A percentile compares a stretch with the other conserved stretches of the same genome.
phyloP scores from a whole-genome alignment of 2,888 invertebrate species.

The Drosophila borborema region DNA sequence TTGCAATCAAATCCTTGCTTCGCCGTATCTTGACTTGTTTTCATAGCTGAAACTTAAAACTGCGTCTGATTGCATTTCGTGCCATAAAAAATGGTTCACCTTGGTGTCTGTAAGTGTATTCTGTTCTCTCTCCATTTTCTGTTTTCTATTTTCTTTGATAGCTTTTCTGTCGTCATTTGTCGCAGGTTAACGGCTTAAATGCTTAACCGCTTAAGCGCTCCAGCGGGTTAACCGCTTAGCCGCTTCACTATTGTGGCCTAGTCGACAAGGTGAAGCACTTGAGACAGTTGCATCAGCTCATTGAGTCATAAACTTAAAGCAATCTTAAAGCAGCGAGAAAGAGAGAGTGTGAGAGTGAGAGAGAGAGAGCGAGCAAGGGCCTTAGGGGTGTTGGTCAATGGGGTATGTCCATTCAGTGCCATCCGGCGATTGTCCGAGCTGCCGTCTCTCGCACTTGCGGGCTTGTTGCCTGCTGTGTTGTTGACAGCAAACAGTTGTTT shows the following conservation, averaged over 20 bases:
- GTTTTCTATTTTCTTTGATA: not conserved
- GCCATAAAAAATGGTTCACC: slow-evolving; percentile 3
- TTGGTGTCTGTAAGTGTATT: not conserved
- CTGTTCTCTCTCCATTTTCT: not conserved
- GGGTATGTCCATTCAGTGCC: slow-evolving; percentile 27
- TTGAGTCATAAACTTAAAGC: slow-evolving; percentile 54
- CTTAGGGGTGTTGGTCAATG: not conserved
- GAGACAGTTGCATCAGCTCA: slow-evolving; percentile 36
- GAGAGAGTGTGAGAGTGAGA: not conserved
- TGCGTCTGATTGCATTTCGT: slow-evolving; percentile 4
- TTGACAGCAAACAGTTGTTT: slow-evolving; percentile 81
- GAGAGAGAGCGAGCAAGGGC: not conserved
- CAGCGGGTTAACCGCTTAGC: slow-evolving; percentile 9
- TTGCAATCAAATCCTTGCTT: not conserved
- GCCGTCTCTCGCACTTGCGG: not conserved
- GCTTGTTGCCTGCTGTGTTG: slow-evolving; percentile 62
- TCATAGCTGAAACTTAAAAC: slow-evolving; percentile 9
- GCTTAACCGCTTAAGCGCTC: slow-evolving; percentile 20
- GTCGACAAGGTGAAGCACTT: slow-evolving; percentile 3
- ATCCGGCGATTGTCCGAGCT: slow-evolving; percentile 28
- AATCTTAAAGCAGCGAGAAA: slow-evolving; percentile 26
- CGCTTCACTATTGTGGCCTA: slow-evolving; percentile 3
- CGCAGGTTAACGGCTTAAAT: slow-evolving; percentile 19
- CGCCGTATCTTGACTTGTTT: not conserved
- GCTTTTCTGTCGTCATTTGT: slow-evolving; percentile 15